Percentiles rank a stretch among this genome's conserved stretches.
These are phyloP conservation scores for Dasypus novemcinctus DNA, from an alignment of 2,113 vertebrate genomes.

Conservation along the genomic window DNA sequence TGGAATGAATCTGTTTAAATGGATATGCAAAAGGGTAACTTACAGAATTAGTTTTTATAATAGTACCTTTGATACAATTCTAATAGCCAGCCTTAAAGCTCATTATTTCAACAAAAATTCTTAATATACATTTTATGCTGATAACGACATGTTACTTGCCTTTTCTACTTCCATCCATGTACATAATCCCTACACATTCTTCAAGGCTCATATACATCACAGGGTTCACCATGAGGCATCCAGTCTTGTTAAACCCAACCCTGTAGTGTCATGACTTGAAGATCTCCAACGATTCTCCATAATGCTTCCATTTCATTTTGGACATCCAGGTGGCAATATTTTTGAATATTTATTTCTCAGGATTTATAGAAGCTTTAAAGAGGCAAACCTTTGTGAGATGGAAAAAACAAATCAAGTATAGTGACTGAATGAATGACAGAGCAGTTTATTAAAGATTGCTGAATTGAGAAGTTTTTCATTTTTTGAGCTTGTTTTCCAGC, in stretches of 20 bases:
- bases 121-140: background rate
- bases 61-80: background rate
- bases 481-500: background rate
- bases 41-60: background rate
- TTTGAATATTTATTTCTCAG: background rate
- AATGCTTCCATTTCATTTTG: background rate
- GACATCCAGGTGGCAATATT: background rate
- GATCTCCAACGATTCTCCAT: background rate
- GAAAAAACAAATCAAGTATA: background rate
- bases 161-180: background rate
- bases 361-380: background rate
- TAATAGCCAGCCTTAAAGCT: background rate
- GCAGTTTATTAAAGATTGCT: background rate
- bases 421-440: background rate
- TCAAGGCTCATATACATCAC: background rate
- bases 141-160: background rate
- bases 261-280: background rate
- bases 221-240: background rate
- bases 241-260: background rate
- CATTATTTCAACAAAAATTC: background rate
- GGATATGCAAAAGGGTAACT: background rate
- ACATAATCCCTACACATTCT: background rate
- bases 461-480: background rate
- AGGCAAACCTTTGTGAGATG: background rate
- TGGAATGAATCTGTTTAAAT: background rate